phyloP scores from a whole-genome alignment of 2,797 vertebrate species.

The Pantherophis alleghaniensis region DNA sequence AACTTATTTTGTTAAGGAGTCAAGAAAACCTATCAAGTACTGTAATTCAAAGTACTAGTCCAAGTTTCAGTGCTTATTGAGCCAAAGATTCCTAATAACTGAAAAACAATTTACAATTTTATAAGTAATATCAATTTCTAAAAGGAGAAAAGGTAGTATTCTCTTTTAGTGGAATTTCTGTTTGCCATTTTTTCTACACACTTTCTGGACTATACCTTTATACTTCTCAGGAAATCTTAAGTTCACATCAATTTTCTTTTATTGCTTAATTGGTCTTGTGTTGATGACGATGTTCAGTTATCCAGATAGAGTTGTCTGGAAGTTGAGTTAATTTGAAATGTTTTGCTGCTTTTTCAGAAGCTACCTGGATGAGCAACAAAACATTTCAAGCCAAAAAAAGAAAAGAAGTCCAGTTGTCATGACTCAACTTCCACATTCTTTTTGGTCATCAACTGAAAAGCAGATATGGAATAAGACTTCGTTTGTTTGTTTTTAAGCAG shows the following conservation, averaged over 20 bases:
- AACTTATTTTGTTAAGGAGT: neutral
- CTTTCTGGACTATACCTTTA: constrained; percentile 13
- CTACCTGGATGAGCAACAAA: neutral
- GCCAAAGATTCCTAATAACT: neutral
- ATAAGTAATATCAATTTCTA: neutral
- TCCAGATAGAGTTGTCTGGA: neutral
- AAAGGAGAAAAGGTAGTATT: neutral
- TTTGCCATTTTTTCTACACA: neutral
- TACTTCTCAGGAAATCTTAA: neutral
- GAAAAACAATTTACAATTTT: neutral
- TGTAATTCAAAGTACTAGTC: neutral
- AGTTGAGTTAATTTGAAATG: neutral
- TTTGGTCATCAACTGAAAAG: neutral
- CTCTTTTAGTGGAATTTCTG: neutral
- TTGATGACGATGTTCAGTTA: neutral
- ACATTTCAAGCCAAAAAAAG: neutral
- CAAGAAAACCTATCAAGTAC: neutral
- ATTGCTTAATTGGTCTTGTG: neutral
- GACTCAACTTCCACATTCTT: neutral
- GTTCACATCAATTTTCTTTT: neutral
- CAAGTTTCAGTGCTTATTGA: neutral
- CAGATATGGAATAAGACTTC: neutral
- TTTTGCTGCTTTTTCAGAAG: neutral
- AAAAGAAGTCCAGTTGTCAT: neutral
- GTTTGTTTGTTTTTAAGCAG: neutral